A percentile compares a stretch with the other conserved stretches of the same genome.
These are phyloP conservation scores for Hypomecis punctinalis DNA, from an alignment of 2,888 invertebrate genomes.

Conservation along the genomic window DNA sequence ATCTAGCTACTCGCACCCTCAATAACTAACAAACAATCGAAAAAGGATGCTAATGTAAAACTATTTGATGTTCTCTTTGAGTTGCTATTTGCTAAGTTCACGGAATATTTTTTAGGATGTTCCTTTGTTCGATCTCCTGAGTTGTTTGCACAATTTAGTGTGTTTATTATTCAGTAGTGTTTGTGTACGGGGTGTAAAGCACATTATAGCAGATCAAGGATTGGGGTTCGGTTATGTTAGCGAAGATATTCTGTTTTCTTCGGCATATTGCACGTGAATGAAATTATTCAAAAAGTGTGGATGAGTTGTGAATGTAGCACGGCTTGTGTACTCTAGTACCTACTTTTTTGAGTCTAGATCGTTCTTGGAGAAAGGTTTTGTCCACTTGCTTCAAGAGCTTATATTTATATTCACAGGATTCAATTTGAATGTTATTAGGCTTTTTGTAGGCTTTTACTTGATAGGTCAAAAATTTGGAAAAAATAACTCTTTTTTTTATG, in stretches of 20 bases:
- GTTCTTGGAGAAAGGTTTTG: too few relatives aligned
- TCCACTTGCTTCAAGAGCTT: too few relatives aligned
- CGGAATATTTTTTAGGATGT: conserved; percentile 56
- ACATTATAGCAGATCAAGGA: conserved; percentile 43
- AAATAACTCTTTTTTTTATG: too few relatives aligned
- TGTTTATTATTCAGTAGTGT: conserved; percentile 62
- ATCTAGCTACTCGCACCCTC: conserved; percentile 11
- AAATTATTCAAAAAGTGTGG: too few relatives aligned
- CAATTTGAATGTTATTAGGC: too few relatives aligned
- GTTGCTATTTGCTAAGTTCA: conserved; percentile 64
- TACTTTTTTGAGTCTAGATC: too few relatives aligned
- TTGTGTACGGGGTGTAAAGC: conserved; percentile 55
- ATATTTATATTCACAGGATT: too few relatives aligned
- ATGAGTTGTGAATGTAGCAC: too few relatives aligned
- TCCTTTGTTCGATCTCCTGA: conserved; percentile 45
- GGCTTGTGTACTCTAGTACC: too few relatives aligned
- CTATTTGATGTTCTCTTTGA: conserved; percentile 75
- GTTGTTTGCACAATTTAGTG: conserved; percentile 67
- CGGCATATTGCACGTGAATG: too few relatives aligned
- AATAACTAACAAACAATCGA: conserved; percentile 54
- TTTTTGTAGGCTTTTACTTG: too few relatives aligned
- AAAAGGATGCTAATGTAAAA: conserved; percentile 69
- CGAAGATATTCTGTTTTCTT: conserved; percentile 3
- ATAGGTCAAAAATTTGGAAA: too few relatives aligned
- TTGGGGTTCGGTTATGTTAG: conserved; percentile 17